Base-by-base conservation (phyloP, 1,140 invertebrate genomes). In the Pseudomyrmex pallidus region DNA sequence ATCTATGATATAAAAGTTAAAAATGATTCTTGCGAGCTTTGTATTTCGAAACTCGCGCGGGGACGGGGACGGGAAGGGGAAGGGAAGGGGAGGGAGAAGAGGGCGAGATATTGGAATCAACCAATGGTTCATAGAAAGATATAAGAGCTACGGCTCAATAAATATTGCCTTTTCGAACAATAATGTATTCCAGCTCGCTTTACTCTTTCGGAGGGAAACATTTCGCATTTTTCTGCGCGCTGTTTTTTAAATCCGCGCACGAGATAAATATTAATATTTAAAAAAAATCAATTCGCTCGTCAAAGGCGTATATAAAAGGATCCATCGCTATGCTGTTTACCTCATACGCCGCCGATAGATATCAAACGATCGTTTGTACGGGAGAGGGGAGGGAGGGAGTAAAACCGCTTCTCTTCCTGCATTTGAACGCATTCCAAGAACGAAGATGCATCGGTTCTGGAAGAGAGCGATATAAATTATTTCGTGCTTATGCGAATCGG, bases 351-450 rank as follows among this genome's bases (percentile, higher is more conserved):
- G 20, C 46, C 76, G 76, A 80, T 80, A 80, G 76, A 80, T 80
- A 80, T 80, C 76, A 80, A 80, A 80, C 76, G 76, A 20, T 80
- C 54, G 76, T 80, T 72, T 72, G 76, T 72, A 80, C 66, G 25
- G 35, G 35, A 35, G 35, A 5, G 5, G 35, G 4, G 35, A 7
- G 35, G 5, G 4, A 35, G 35, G 35, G 35, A 35, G 66, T 22
- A 72, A 80, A 80, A 66, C 76, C 76, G 76, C 76, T 72, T 70
- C 76, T 35, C 35, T 3, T 35, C 5, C 76, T 72, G 76, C 76
- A 80, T 80, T 80, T 80, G 76, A 80, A 80, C 76, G 76, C 66
- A 80, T 80, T 80, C 76, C 76, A 80, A 80, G 76, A 80, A 80
- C 76, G 66, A 80, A 80, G 76, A 80, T 72, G 76, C 76, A 80